Evolutionary conservation across 1,140 invertebrate species (phyloP), one percentile per base, ranked within the genome.

Genomic region (Limonius californicus): DNA sequence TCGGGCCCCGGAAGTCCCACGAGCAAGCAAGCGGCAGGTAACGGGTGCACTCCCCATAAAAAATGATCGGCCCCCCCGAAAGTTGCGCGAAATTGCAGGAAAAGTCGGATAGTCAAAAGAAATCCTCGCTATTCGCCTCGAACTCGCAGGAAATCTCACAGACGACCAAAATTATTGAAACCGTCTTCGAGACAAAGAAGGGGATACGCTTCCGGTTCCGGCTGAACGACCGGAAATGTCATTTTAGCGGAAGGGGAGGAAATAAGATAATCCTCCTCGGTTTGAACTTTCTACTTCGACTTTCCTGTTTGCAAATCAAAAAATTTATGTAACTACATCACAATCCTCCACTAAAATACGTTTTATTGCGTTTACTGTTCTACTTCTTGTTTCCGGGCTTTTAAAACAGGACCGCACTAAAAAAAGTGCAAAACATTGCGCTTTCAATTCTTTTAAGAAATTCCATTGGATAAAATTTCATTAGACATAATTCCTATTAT

Each of bases 161-260:
- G 45, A 50, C 45, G 14, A 14, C 16, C 45, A 45, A 43, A 61
- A 63, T 66, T 63, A 66, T 63, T 62, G 64, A 66, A 63, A 59
- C 50, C 43, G 61, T 66, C 62, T 45, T 45, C 59, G 27, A 66
- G 64, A 68, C 59, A 66, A 68, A 66, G 67, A 68, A 57, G 21
- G 59, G 56, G 42, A 55, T 63, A 55, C 64, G 59, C 62, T 66
- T 64, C 62, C 64, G 58, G 61, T 66, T 68, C 67, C 64, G 64
- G 62, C 47, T 64, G 67, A 60, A 62, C 61, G 59, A 59, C 61
- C 62, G 67, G 65, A 68, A 68, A 68, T 64, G 67, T 68, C 67
- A 68, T 68, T 68, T 68, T 62, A 59, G 32, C 35, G 62, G 64
- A 66, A 64, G 57, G 43, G 50, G 12, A 66, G 67, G 67, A 68